Base-by-base conservation (phyloP, 2,113 vertebrate species). In the Centropus unirufus region DNA sequence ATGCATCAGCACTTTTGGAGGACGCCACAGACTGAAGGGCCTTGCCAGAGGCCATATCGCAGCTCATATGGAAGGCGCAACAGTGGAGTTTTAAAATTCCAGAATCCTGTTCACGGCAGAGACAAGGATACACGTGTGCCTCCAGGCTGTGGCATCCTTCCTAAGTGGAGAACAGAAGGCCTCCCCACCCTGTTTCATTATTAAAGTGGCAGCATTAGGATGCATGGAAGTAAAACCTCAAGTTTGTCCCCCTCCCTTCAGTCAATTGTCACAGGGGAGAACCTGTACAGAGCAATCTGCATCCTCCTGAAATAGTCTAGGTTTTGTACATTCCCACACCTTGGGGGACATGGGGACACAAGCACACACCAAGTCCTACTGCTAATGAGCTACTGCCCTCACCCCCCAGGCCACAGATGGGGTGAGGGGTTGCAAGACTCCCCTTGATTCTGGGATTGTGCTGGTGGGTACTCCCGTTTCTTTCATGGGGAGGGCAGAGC, bases 11-110 rank as follows among this genome's bases (percentile, higher is more conserved):
- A 59, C 68, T 89, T 87, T 89, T 98, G 74, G 87, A 90, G 49
- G 95, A 73, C 13, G 24, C 69, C 63, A 54, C 5, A 4, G 93
- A 86, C 24, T 49, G 66, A 34, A 74, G 88, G 29, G 83, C 58
- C 46, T 76, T 97, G 52, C 82, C 91, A 13, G 93, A 76, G 14
- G 93, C 79, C 97, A 97, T 98, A 89, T 59, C 46, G 77, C 89
- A 86, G 67, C 51, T 89, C 40, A 92, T 91, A 98, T 98, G 95
- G n/a, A 95, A 95, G 18, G 34, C 70, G 12, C 12, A 90, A 81
- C 7, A 58, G 29, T 12, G 8, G 46, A 19, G 39, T 46, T 93
- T 47, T 80, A 44, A 91, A 80, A n/a, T 90, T 14, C 16, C 67
- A 70, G 14, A 94, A 76, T 34, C 9, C n/a, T 17, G 7, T 11